phyloP scores from a whole-genome alignment of 2,113 vertebrate genomes.

The Microcebus griseorufus region DNA sequence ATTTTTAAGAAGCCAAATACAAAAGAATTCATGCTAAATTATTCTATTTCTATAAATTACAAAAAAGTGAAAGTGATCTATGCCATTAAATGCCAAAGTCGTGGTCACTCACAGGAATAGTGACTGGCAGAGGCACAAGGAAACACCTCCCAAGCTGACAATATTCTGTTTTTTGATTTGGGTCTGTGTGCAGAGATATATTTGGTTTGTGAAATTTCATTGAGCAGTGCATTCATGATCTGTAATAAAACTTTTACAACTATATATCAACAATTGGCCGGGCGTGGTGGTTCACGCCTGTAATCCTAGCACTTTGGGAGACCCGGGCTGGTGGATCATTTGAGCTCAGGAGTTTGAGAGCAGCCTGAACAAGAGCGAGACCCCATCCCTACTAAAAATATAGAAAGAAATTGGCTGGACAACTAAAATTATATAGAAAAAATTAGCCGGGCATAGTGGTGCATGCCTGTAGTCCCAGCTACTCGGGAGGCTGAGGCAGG shows the following conservation, averaged over 20 bases:
- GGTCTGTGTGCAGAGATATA: neutral
- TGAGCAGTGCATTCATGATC: neutral
- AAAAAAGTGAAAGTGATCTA: neutral
- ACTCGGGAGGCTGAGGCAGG: too few relatives aligned
- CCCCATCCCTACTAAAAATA: too few relatives aligned
- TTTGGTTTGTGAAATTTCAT: neutral
- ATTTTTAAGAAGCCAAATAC: neutral
- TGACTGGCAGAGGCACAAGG: neutral
- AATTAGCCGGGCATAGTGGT: too few relatives aligned
- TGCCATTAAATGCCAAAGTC: too few relatives aligned
- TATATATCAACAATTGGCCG: neutral
- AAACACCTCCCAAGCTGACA: neutral
- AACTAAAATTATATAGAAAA: too few relatives aligned
- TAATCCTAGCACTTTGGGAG: too few relatives aligned
- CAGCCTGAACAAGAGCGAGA: too few relatives aligned
- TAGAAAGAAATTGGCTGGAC: too few relatives aligned
- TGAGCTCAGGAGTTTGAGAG: too few relatives aligned
- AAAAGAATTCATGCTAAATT: neutral
- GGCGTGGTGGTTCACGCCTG: too few relatives aligned
- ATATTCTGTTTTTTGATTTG: neutral
- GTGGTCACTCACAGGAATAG: neutral
- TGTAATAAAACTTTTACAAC: neutral
- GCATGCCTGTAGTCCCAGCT: too few relatives aligned
- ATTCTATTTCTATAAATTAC: neutral
- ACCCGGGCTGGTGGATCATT: too few relatives aligned